Conservation (phyloP, 2,113 vertebrate species). For the Reinhardtius hippoglossoides region DNA sequence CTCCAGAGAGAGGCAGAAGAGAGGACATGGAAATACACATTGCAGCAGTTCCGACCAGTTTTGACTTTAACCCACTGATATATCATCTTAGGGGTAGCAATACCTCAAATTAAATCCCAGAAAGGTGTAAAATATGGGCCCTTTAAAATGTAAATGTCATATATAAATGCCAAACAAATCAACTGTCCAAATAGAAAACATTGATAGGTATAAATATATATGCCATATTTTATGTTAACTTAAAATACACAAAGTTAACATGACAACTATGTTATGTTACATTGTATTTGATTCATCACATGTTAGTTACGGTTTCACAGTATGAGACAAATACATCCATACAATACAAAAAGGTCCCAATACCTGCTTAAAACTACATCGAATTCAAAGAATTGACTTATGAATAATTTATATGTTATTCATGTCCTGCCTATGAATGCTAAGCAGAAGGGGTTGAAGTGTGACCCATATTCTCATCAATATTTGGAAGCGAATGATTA, state of each 20-base stretch:
- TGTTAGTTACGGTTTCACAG: too few relatives aligned
- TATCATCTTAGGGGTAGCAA: too few relatives aligned
- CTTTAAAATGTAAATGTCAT: too few relatives aligned
- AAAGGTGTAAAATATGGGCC: too few relatives aligned
- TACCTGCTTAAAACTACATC: neutral
- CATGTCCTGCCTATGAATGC: neutral
- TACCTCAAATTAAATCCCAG: too few relatives aligned
- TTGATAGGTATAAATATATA: neutral
- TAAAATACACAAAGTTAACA: neutral
- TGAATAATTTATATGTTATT: neutral
- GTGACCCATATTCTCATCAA: neutral
- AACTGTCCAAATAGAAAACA: neutral
- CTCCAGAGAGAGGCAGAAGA: too few relatives aligned
- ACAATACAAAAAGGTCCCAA: neutral
- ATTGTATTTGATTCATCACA: neutral
- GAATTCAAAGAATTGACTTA: neutral
- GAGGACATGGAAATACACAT: too few relatives aligned
- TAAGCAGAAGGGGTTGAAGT: neutral
- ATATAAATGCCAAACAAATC: neutral
- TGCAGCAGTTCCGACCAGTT: too few relatives aligned
- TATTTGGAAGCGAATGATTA: neutral
- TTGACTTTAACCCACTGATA: too few relatives aligned
- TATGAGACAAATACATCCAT: neutral
- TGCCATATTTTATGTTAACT: neutral
- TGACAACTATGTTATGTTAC: neutral